These are phyloP conservation scores for Centropus unirufus DNA, from an alignment of 2,113 vertebrate genomes.

Conservation along the genomic window DNA sequence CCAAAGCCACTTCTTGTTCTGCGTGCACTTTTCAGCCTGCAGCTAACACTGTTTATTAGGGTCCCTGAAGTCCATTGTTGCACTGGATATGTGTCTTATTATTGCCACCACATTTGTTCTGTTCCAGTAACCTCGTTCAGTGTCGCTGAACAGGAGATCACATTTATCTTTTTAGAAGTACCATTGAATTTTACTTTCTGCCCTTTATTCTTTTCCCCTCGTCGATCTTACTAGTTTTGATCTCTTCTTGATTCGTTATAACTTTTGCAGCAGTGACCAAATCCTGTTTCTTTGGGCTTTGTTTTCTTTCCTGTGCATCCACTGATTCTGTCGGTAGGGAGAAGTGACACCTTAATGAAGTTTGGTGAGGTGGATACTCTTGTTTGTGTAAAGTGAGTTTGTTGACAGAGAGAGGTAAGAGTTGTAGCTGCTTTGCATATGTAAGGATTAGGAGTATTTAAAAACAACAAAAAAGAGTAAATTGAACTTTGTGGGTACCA, in stretches of 20 bases:
- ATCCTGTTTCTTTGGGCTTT: not conserved
- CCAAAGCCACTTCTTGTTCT: not conserved
- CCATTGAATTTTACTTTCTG: not conserved
- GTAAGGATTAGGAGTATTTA: not conserved
- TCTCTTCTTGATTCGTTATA: not conserved
- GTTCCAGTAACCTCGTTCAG: not conserved
- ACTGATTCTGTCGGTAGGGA: not conserved
- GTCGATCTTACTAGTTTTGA: not conserved
- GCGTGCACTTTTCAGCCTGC: not conserved
- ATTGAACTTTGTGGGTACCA: not conserved
- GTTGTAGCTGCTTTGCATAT: not conserved
- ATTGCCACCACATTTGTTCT: not conserved
- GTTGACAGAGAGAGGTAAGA: not conserved
- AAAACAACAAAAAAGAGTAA: not conserved
- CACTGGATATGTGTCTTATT: fast-evolving
- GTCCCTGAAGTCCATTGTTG: not conserved
- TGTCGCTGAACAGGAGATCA: not conserved
- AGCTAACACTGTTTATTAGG: not conserved
- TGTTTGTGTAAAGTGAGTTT: not conserved
- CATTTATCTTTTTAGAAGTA: not conserved
- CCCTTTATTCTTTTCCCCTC: not conserved
- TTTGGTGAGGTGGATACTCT: not conserved
- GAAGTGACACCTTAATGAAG: not conserved
- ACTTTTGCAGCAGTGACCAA: not conserved
- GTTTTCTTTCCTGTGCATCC: not conserved